Percentiles rank a stretch among this genome's conserved stretches.
Conservation (phyloP, 2,113 vertebrate genomes). For the Conger conger region DNA sequence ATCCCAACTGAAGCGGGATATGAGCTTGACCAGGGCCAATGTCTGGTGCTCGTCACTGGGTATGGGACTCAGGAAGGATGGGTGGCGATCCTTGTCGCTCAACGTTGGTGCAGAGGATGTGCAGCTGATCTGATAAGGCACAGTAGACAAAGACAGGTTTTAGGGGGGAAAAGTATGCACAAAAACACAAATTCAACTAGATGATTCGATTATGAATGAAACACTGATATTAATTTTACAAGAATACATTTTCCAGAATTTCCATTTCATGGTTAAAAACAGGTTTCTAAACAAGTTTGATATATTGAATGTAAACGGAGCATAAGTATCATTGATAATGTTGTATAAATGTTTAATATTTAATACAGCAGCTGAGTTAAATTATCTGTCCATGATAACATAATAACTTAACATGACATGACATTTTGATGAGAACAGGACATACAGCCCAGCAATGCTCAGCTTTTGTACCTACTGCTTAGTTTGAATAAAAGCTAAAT, state of each 20-base stretch:
- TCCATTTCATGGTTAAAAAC: too few relatives aligned
- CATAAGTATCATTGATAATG: background rate
- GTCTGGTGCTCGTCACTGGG: conserved; percentile 76
- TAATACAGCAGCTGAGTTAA: background rate
- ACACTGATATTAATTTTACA: conserved; percentile 12
- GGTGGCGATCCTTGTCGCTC: conserved; percentile 75
- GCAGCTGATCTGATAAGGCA: conserved; percentile 72
- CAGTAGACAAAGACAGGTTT: background rate
- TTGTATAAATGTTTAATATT: background rate
- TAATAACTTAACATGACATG: too few relatives aligned
- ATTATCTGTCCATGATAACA: background rate
- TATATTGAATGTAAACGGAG: background rate
- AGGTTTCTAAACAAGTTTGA: background rate
- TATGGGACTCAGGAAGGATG: conserved; percentile 74
- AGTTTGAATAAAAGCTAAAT: too few relatives aligned
- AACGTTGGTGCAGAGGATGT: conserved; percentile 75
- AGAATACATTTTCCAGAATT: background rate
- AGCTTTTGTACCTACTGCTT: too few relatives aligned
- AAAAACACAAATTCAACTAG: too few relatives aligned
- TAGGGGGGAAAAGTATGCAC: too few relatives aligned
- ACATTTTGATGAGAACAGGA: too few relatives aligned
- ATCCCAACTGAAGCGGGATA: conserved; percentile 67
- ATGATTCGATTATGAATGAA: too few relatives aligned
- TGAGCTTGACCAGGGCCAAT: conserved; percentile 70
- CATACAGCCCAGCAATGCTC: too few relatives aligned